Base-by-base conservation (phyloP, 2,888 invertebrate species). In the Sarcophaga subvicina region DNA sequence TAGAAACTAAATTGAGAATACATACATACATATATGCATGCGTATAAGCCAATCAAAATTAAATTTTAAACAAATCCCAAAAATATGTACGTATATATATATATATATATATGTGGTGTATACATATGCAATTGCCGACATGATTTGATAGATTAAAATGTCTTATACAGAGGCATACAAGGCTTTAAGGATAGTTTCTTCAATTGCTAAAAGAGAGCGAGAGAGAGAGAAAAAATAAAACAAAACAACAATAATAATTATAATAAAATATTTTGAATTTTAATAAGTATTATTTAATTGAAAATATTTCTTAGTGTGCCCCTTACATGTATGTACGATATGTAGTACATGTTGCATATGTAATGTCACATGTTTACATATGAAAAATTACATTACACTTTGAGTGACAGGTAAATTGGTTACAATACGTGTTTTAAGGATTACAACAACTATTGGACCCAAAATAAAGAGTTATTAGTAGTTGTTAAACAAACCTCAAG, bases 401-500 rank as follows among this genome's bases (percentile, higher is more conserved):
- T 81, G 45, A 59, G 54, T 76, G 76, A 71, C 64, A 76, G 76
- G 64, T 76, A 63, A 62, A 49, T 62, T 75, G 20, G 0, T 67
- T 11, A 49, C 14, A 49, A 27, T 14, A 49, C 14, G 14, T 49
- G 49, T 49, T 14, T 14, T 49, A 4, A 17, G 54, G 54, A 12
- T 14, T 12, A 14, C 54, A 54, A 54, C 54, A 14, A 54, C 17
- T 37, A 37, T 4, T 54, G 54, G 5, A 17, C 17, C 10, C 12
- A 37, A 64, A 64, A 71, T 54, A 14, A 77, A 54, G 71, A 49
- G 66, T 82, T 78, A 64, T 85, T 78, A 81, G 64, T 73, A 75
- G 70, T 70, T 85, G 73, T 78, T 69, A 22, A 81, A 75, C 78
- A 73, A 72, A 75, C 85, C 78, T 64, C 81, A 85, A 78, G 64